Base-by-base conservation (phyloP, 2,113 vertebrate species). In the Perca schrenkii region DNA sequence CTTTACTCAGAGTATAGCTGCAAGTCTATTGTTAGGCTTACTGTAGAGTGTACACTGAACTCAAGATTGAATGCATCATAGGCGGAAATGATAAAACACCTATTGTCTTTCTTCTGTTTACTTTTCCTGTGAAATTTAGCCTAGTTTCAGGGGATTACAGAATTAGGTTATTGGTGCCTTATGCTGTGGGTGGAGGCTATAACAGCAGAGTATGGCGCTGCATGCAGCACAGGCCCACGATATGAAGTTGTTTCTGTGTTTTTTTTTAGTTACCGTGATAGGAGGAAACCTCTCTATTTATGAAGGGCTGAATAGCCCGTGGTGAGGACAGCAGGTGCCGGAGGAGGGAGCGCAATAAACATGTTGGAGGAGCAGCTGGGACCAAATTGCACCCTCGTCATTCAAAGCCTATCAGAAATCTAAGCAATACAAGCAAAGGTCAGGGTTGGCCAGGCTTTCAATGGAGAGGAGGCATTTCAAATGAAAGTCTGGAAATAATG, bases 391-490 rank as follows among this genome's bases (percentile, higher is more conserved):
- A 76, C 85, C 74, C 89, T 94, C 22, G 67, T 93, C 91, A 92
- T 94, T 94, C 93, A 91, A 83, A 92, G 92, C 88, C 89, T 71
- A 93, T 91, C 91, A 91, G 89, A 91, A 92, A 91, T 84, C 84
- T 88, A 79, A 83, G 92, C 85, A 81, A 79, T 83, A 84, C 80
- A 82, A 88, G 89, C 92, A 92, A 82, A 87, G 91, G 95, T 93
- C 92, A 94, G 92, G 90, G 92, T 87, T 83, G 72, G 77, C 62
- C 76, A 50, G 64, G 72, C 88, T 89, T 84, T 93, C 86, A 90
- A 79, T 82, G 78, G 79, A 90, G 86, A 85, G 80, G 64, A 88
- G 84, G 69, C 89, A 64, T 91, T 91, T 89, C 19, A 77, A 89
- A 91, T 75, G 71, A 79, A 88, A 80, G 85, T 62, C 76, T 89